phyloP scores from a whole-genome alignment of 2,113 vertebrate species.

The Planiliza haematocheilus region DNA sequence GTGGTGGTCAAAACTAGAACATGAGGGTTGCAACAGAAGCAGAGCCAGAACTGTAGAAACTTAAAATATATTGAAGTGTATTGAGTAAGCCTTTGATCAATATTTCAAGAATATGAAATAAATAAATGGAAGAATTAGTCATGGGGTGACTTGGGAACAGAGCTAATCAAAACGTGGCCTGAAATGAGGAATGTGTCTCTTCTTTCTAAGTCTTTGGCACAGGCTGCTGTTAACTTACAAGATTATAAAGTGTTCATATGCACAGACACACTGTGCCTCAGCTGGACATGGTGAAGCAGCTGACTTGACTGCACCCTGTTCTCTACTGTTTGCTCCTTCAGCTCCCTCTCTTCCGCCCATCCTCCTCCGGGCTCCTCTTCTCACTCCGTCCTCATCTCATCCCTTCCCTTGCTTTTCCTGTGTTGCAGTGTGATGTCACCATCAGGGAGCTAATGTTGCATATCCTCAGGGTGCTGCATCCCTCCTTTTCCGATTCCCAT shows the following conservation, averaged over 20 bases:
- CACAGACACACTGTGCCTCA: slow-evolving; percentile 10
- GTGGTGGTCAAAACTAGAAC: slow-evolving; percentile 23
- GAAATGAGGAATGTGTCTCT: slow-evolving; percentile 20
- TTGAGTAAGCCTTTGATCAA: slow-evolving; percentile 36
- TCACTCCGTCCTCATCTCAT: slow-evolving; percentile 36
- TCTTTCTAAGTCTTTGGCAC: background rate
- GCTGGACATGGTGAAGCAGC: background rate
- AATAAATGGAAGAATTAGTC: slow-evolving; percentile 55
- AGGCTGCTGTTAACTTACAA: background rate
- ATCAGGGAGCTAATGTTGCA: slow-evolving; percentile 63
- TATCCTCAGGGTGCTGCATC: slow-evolving; percentile 64
- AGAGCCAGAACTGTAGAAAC: slow-evolving; percentile 2
- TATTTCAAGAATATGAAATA: slow-evolving; percentile 48
- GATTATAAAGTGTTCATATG: slow-evolving; percentile 15
- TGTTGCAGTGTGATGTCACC: slow-evolving; percentile 74
- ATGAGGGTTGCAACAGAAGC: slow-evolving; percentile 5
- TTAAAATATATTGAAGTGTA: slow-evolving; percentile 15
- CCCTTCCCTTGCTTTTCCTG: slow-evolving; percentile 15
- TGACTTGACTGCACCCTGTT: slow-evolving; percentile 1
- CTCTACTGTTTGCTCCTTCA: background rate
- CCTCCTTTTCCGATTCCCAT: slow-evolving; percentile 27
- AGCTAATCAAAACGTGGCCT: slow-evolving; percentile 20
- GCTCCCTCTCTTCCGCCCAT: slow-evolving; percentile 10
- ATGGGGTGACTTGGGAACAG: slow-evolving; percentile 7
- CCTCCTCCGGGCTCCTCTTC: slow-evolving; percentile 42